Evolutionary conservation across 2,113 vertebrate species (phyloP).

Genomic region (Connochaetes taurinus): DNA sequence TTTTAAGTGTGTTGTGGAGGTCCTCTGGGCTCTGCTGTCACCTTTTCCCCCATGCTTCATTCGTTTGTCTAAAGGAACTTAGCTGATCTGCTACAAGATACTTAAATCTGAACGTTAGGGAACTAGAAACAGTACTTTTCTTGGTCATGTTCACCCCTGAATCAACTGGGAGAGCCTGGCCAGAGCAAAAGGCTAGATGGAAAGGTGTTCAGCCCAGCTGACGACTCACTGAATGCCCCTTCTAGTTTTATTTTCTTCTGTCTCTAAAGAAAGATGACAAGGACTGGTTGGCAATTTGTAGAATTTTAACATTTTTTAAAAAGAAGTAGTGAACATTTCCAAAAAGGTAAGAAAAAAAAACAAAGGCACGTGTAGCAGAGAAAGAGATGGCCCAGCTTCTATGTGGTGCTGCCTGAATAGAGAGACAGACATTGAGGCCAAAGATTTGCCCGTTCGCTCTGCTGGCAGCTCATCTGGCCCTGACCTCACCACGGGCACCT

Average conservation of each 20-base stretch:
- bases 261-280: background rate
- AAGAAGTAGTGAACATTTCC: background rate
- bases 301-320: background rate
- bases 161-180: background rate
- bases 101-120: background rate
- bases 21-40: background rate
- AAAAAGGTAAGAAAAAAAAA: background rate
- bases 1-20: background rate
- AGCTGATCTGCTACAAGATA: background rate
- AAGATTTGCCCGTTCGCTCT: background rate
- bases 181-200: background rate
- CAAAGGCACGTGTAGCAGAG: background rate
- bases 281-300: background rate
- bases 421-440: background rate
- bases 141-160: background rate
- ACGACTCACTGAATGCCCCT: background rate
- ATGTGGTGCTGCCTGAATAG: background rate
- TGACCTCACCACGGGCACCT: background rate
- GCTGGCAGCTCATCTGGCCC: background rate
- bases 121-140: background rate
- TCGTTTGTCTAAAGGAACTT: background rate
- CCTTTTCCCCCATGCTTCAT: background rate
- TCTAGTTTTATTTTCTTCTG: background rate
- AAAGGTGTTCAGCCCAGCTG: background rate
- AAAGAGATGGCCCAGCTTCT: background rate